Evolutionary conservation across 2,888 invertebrate species (phyloP).

Genomic region (Drosophila pseudotakahashii): DNA sequence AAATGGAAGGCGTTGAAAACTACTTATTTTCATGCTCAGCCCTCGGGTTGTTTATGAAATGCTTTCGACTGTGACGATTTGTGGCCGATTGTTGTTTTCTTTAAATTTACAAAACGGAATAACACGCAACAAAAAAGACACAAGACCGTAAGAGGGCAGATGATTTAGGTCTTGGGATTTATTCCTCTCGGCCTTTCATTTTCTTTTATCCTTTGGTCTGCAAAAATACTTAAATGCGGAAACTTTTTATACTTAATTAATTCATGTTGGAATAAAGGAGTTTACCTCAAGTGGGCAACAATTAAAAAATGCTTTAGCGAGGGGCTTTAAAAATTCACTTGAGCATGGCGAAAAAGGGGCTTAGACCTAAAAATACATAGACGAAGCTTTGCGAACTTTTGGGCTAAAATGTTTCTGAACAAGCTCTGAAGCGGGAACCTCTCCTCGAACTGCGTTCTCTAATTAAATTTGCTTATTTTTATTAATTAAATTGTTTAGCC

Average conservation of each 20-base stretch:
- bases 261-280: conserved; percentile 27
- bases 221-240: conserved; percentile 22
- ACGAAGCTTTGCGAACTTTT: conserved; percentile 33
- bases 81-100: conserved; percentile 57
- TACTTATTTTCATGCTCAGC: conserved; percentile 45
- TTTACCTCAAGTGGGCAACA: conserved; percentile 46
- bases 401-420: conserved; percentile 22
- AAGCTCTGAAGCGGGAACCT: conserved; percentile 4
- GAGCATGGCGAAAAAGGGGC: conserved; percentile 29
- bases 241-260: conserved; percentile 65
- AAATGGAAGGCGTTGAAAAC: conserved; percentile 33
- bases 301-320: conserved; percentile 61
- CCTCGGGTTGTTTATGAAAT: conserved; percentile 45
- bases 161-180: conserved; percentile 35
- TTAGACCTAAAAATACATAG: conserved; percentile 20
- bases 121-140: conserved; percentile 41
- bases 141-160: conserved; percentile 9
- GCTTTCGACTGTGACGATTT: conserved; percentile 40
- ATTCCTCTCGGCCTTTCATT: conserved; percentile 11
- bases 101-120: conserved; percentile 61
- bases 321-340: conserved; percentile 34
- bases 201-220: conserved; percentile 24
- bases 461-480: conserved; percentile 80
- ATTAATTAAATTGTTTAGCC: conserved; percentile 74
- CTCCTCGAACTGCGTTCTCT: conserved; percentile 47